A percentile compares a stretch with the other conserved stretches of the same genome.
These are phyloP conservation scores for Phocoena sinus DNA, from an alignment of 2,113 vertebrate genomes.

Conservation along the genomic window DNA sequence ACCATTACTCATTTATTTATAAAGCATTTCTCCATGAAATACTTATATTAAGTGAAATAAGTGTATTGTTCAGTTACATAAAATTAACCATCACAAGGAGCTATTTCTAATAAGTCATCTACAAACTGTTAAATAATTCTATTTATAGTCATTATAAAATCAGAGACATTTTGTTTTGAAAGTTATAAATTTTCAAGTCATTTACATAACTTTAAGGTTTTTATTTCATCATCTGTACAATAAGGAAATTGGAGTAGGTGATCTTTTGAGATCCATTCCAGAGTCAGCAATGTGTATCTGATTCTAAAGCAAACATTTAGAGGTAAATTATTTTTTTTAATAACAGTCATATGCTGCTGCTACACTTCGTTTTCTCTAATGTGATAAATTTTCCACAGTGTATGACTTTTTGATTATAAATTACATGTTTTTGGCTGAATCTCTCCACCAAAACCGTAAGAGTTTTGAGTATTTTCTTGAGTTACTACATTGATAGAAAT, in stretches of 20 bases:
- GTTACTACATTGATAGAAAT: not conserved
- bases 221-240: slow-evolving; percentile 2
- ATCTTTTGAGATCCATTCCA: not conserved
- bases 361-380: not conserved
- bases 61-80: not conserved
- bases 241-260: not conserved
- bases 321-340: not conserved
- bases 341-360: not conserved
- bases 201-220: not conserved
- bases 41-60: not conserved
- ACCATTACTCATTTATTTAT: not conserved
- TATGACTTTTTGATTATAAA: not conserved
- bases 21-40: not conserved
- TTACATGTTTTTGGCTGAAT: not conserved
- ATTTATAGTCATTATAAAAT: not conserved
- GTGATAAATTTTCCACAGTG: not conserved
- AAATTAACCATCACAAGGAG: not conserved
- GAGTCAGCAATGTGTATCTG: not conserved
- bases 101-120: not conserved
- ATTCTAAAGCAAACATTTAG: not conserved
- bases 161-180: not conserved
- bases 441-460: not conserved
- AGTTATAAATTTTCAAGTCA: not conserved
- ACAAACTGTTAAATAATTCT: not conserved
- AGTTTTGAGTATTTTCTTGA: not conserved